Evolutionary conservation across 2,797 vertebrate species (phyloP).

Genomic region (Ciconia nigra): DNA sequence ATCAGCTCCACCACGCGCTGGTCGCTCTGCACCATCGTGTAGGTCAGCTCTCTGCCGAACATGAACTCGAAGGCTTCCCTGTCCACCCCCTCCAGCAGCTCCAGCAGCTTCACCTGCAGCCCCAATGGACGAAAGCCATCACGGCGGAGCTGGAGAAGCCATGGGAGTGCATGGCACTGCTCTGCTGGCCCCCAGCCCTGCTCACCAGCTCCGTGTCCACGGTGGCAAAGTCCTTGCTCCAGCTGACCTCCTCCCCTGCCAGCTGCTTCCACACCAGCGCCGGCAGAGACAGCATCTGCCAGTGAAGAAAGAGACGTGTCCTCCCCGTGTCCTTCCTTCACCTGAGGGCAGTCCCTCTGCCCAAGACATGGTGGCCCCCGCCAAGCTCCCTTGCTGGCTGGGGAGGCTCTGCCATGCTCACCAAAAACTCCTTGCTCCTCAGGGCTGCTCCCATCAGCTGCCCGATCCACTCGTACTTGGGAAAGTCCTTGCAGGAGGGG

Average conservation of each 20-base stretch:
- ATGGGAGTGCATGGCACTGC: accelerated
- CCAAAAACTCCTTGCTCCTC: constrained; percentile 93
- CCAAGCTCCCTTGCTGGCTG: background rate
- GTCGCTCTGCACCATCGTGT: constrained; percentile 87
- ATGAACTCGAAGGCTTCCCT: constrained; percentile 90
- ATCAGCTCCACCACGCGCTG: constrained; percentile 89
- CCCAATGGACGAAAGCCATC: background rate
- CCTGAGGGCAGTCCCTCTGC: background rate
- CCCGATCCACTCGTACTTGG: constrained; percentile 95
- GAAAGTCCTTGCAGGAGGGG: constrained; percentile 92
- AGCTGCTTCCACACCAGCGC: constrained; percentile 96
- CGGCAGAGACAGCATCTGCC: constrained; percentile 89
- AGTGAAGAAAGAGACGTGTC: background rate
- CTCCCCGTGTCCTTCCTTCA: background rate
- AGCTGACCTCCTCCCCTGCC: constrained; percentile 88
- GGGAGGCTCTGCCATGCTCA: constrained; percentile 56
- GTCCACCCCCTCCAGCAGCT: constrained; percentile 92
- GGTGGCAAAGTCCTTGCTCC: constrained; percentile 91
- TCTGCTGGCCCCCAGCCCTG: accelerated
- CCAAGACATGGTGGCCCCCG: accelerated
- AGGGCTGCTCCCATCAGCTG: constrained; percentile 96
- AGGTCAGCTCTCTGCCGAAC: constrained; percentile 90
- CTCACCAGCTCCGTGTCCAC: constrained; percentile 93
- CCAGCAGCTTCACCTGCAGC: constrained; percentile 89
- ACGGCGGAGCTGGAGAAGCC: background rate